These are phyloP conservation scores for Lamprotornis superbus DNA, from an alignment of 2,113 vertebrate species.

Conservation along the genomic window DNA sequence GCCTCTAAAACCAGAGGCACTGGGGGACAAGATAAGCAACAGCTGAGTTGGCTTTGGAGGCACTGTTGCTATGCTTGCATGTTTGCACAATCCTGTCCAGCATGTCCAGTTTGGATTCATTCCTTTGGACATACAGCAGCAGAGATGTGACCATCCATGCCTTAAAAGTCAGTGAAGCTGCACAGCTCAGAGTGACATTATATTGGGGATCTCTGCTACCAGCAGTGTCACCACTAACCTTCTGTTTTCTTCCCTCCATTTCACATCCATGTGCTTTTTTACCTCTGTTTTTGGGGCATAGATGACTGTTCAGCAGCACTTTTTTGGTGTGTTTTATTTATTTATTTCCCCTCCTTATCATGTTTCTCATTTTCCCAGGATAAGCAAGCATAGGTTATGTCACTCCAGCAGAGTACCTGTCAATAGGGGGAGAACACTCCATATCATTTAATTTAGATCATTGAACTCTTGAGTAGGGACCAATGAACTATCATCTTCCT, in stretches of 20 bases:
- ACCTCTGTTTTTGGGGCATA: neutral
- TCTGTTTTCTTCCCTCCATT: neutral
- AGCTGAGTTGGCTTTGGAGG: constrained; percentile 17
- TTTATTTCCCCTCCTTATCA: neutral
- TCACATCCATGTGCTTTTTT: neutral
- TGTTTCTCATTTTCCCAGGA: neutral
- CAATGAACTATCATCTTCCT: neutral
- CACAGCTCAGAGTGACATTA: neutral
- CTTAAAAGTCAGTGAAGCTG: neutral
- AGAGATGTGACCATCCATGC: neutral
- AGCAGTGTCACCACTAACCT: neutral
- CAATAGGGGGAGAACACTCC: neutral
- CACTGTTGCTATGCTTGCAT: neutral
- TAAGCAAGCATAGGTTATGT: neutral
- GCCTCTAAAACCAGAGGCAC: neutral
- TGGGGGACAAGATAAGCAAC: constrained; percentile 17
- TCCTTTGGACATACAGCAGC: neutral
- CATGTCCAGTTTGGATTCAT: neutral
- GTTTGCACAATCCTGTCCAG: neutral
- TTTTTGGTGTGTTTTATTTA: neutral
- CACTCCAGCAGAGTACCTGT: neutral
- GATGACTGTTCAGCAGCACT: neutral
- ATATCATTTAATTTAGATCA: neutral
- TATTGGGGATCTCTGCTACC: neutral
- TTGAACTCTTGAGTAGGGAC: neutral